A percentile compares a stretch with the other conserved stretches of the same genome.
These are phyloP conservation scores for Danionella dracula DNA, from an alignment of 2,797 vertebrate species.

Conservation along the genomic window DNA sequence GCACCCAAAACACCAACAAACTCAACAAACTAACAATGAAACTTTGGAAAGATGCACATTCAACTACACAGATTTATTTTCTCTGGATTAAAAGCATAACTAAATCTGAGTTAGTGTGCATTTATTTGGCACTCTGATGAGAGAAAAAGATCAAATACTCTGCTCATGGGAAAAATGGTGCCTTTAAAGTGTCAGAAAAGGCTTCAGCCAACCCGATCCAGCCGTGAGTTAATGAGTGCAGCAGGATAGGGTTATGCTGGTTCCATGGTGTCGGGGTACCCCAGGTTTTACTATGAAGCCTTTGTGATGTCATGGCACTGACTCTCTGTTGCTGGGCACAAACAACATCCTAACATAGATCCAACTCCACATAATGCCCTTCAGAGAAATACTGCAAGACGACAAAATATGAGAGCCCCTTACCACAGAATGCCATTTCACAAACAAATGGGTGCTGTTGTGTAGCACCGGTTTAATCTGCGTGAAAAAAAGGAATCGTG, in stretches of 20 bases:
- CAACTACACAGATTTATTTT: no score
- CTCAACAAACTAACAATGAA: no score
- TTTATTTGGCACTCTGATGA: not conserved
- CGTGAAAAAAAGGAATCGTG: not conserved
- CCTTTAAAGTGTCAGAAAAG: slow-evolving; percentile 26
- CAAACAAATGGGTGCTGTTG: not conserved
- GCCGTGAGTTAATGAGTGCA: slow-evolving; percentile 26
- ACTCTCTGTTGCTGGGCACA: slow-evolving; percentile 10
- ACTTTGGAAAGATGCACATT: no score
- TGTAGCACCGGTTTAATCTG: not conserved
- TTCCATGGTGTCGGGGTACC: slow-evolving; percentile 30
- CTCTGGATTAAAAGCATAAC: no score
- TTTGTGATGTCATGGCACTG: slow-evolving; percentile 31
- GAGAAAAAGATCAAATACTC: no score
- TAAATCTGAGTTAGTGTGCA: no score
- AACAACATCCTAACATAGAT: slow-evolving; percentile 4
- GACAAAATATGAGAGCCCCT: slow-evolving; percentile 4
- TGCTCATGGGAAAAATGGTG: slow-evolving; percentile 9
- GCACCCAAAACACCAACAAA: no score
- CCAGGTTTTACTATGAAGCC: slow-evolving; percentile 15
- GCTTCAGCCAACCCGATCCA: not conserved
- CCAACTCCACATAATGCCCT: slow-evolving; percentile 29
- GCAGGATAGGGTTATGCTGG: slow-evolving; percentile 35
- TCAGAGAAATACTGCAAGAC: slow-evolving; percentile 11
- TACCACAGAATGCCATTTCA: not conserved